Evolutionary conservation across 2,113 vertebrate genomes (phyloP), one percentile per base, ranked within the genome.

Genomic region (Galemys pyrenaicus): DNA sequence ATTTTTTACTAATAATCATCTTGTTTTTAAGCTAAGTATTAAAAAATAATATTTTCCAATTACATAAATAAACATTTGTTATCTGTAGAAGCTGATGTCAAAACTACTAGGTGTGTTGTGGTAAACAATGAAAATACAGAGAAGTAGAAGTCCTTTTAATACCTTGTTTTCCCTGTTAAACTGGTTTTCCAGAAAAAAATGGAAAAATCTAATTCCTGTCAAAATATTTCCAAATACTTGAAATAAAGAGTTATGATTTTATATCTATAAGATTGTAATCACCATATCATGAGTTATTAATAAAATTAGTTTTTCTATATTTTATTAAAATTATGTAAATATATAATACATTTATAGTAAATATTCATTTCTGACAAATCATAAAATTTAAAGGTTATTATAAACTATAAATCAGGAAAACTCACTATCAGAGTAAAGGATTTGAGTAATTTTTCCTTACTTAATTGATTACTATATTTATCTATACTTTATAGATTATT

Each of bases 401-500:
- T 37, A 56, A 84, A 93, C 32, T 46, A 62, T 91, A 70, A 75
- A 8, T 80, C 73, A 89, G 39, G 67, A 2, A 88, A 75, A 3
- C 20, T 90, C 28, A 82, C 6, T 49, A 92, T 58, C 16, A 67
- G 0, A 16, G 11, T 84, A 71, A 79, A 94, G 64, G 95, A 94
- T 65, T 28, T 54, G 17, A 89, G 68, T 11, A 60, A 0, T 84
- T 71, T 20, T n/a, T 44, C 84, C 94, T 90, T 91, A 94, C 89
- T 95, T 81, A 95, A 32, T 97, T 68, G 32, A 13, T n/a, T n/a
- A n/a, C n/a, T n/a, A n/a, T n/a, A n/a, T n/a, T n/a, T n/a, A n/a
- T n/a, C n/a, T n/a, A n/a, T 16, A 44, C 26, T 95, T 94, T 77
- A 85, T 54, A 67, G 12, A 95, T 87, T 92, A 95, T 49, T 74